A percentile compares a stretch with the other conserved stretches of the same genome.
phyloP scores from a whole-genome alignment of 2,797 vertebrate genomes.

The Thaleichthys pacificus region DNA sequence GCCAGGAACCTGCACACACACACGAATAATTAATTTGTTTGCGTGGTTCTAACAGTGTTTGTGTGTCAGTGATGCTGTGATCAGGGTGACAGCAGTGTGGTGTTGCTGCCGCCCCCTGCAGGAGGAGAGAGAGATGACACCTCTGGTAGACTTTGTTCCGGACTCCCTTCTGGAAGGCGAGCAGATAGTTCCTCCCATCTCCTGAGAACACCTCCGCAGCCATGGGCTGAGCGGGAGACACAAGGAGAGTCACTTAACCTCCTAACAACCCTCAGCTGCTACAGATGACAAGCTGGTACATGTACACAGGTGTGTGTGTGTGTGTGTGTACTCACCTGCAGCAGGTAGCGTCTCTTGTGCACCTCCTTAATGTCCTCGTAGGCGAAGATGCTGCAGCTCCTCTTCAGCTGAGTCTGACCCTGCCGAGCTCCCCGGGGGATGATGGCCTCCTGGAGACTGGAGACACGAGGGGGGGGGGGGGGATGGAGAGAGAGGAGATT shows the following conservation, averaged over 20 bases:
- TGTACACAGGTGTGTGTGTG: no score
- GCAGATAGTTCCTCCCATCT: constrained; percentile 94
- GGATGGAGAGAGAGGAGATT: no score
- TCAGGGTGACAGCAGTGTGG: no score
- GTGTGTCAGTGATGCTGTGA: no score
- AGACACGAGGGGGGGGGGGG: neutral
- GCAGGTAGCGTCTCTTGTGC: constrained; percentile 94
- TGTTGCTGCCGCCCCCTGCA: no score
- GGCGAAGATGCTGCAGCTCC: constrained; percentile 95
- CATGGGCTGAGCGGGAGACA: constrained; percentile 82
- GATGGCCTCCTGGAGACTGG: constrained; percentile 94
- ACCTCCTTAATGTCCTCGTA: constrained; percentile 99
- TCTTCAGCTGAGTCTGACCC: constrained; percentile 92
- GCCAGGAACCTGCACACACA: constrained; percentile 87
- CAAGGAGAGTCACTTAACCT: neutral
- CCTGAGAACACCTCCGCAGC: constrained; percentile 97
- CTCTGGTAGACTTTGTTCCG: constrained; percentile 99
- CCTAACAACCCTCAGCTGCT: neutral
- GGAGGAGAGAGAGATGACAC: constrained; percentile 60
- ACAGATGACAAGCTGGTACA: neutral
- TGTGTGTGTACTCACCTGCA: constrained; percentile 80
- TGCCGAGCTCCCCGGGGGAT: constrained; percentile 94
- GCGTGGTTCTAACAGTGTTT: no score
- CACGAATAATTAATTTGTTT: neutral
- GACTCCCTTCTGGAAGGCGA: constrained; percentile 96